Conservation (phyloP, 2,888 invertebrate genomes). For the Gastrophysa polygoni region DNA sequence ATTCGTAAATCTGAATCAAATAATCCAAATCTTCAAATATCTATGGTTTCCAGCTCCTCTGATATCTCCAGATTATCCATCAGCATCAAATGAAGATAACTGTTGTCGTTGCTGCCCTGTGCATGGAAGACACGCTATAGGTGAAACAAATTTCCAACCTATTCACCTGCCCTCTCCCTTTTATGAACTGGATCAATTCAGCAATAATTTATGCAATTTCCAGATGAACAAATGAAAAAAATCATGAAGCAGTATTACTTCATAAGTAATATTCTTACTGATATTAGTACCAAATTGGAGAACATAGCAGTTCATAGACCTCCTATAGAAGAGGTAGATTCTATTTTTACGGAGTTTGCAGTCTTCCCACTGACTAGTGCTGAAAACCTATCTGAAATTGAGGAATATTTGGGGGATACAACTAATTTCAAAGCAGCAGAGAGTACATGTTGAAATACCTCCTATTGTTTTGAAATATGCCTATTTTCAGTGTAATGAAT, state of each 20-base stretch:
- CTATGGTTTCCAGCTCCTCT: slow-evolving; percentile 2
- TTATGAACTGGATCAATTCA: neutral
- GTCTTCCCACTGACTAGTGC: neutral
- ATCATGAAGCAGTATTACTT: slow-evolving; percentile 12
- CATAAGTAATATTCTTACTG: slow-evolving; percentile 9
- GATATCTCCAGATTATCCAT: neutral
- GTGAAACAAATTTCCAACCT: slow-evolving; percentile 8
- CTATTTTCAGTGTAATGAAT: slow-evolving; percentile 11
- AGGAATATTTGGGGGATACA: slow-evolving; percentile 4
- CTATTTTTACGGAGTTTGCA: slow-evolving; percentile 1
- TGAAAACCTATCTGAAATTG: neutral
- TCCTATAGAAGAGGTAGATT: slow-evolving; percentile 8
- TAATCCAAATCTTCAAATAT: neutral
- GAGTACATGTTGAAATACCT: neutral
- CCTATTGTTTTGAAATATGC: too few relatives aligned
- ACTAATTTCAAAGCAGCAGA: slow-evolving; percentile 13
- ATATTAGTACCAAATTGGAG: slow-evolving; percentile 13
- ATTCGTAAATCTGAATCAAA: neutral
- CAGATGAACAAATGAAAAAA: slow-evolving; percentile 15
- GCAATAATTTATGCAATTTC: slow-evolving; percentile 11
- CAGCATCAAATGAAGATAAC: slow-evolving; percentile 2
- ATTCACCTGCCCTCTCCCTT: neutral
- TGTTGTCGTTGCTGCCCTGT: slow-evolving; percentile 6
- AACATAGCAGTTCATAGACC: neutral
- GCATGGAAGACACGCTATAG: slow-evolving; percentile 13